phyloP scores from a whole-genome alignment of 1,140 invertebrate species.

The Babylonia areolata region DNA sequence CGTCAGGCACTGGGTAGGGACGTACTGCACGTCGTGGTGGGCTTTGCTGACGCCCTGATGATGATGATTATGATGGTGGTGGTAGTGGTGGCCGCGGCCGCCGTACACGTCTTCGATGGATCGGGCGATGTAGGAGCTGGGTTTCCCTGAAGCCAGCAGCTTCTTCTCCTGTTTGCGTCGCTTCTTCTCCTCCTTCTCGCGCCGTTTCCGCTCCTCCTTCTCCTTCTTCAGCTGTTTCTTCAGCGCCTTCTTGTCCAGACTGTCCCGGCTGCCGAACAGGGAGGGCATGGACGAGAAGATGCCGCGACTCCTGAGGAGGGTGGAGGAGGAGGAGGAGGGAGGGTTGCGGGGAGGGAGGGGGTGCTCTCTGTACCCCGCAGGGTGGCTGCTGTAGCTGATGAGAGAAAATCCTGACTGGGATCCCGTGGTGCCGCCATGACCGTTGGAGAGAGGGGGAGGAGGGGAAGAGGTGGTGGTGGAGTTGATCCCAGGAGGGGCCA shows the following conservation, averaged over 20 bases:
- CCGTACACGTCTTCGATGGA: slow-evolving; percentile 61
- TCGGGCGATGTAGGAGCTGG: slow-evolving; percentile 57
- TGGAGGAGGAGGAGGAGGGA: slow-evolving; percentile 8
- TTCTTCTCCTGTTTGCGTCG: slow-evolving; percentile 46
- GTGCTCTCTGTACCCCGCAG: neutral
- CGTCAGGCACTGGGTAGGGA: neutral
- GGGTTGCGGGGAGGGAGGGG: neutral
- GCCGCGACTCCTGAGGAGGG: slow-evolving; percentile 50
- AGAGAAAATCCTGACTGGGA: neutral
- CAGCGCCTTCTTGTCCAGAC: slow-evolving; percentile 61
- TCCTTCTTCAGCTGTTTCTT: slow-evolving; percentile 61
- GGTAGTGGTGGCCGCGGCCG: too few relatives aligned
- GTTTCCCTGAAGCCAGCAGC: slow-evolving; percentile 35
- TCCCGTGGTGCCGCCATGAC: neutral
- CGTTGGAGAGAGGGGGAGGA: neutral
- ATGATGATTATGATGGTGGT: slow-evolving; percentile 56
- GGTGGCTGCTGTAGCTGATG: neutral
- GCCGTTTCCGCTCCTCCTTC: slow-evolving; percentile 56
- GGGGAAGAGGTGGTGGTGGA: neutral
- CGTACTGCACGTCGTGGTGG: neutral
- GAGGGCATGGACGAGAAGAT: slow-evolving; percentile 66
- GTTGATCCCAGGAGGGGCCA: neutral
- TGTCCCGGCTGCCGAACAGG: slow-evolving; percentile 52
- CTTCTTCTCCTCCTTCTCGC: slow-evolving; percentile 46
- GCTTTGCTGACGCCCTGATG: neutral